phyloP scores from a whole-genome alignment of 2,113 vertebrate species.

The Vimba vimba region DNA sequence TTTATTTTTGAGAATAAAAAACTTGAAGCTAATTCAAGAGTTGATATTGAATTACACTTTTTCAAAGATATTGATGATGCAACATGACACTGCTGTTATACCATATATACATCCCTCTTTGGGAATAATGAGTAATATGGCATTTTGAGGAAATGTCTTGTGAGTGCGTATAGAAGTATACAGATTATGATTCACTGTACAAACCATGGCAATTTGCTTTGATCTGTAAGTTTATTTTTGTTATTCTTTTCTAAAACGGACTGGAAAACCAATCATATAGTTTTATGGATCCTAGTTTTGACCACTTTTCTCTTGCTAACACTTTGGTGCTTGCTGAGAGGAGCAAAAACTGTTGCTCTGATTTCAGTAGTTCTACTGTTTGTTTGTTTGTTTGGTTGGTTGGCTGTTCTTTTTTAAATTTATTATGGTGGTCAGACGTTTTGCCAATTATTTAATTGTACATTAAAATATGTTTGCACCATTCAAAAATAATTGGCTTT shows the following conservation, averaged over 20 bases:
- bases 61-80: slow-evolving; percentile 77
- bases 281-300: slow-evolving; percentile 76
- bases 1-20: slow-evolving; percentile 79
- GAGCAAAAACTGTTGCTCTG: slow-evolving; percentile 71
- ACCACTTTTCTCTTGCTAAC: slow-evolving; percentile 77
- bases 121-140: slow-evolving; percentile 70
- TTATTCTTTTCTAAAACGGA: slow-evolving; percentile 63
- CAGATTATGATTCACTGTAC: slow-evolving; percentile 82
- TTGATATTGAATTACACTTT: slow-evolving; percentile 74
- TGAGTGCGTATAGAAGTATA: slow-evolving; percentile 77
- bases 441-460: slow-evolving; percentile 85
- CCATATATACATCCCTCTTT: slow-evolving; percentile 64
- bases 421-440: slow-evolving; percentile 80
- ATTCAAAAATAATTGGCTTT: slow-evolving; percentile 68
- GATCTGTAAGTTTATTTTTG: not conserved
- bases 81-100: slow-evolving; percentile 77
- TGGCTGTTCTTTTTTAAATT: slow-evolving; percentile 54
- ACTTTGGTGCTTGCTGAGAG: slow-evolving; percentile 80
- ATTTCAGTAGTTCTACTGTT: slow-evolving; percentile 70
- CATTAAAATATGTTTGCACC: slow-evolving; percentile 86
- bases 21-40: slow-evolving; percentile 78
- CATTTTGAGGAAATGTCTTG: slow-evolving; percentile 75
- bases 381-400: slow-evolving; percentile 34
- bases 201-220: slow-evolving; percentile 77
- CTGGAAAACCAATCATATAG: slow-evolving; percentile 79